Evolutionary conservation across 1,140 invertebrate genomes (phyloP).

Genomic region (Phocides pigmalion): DNA sequence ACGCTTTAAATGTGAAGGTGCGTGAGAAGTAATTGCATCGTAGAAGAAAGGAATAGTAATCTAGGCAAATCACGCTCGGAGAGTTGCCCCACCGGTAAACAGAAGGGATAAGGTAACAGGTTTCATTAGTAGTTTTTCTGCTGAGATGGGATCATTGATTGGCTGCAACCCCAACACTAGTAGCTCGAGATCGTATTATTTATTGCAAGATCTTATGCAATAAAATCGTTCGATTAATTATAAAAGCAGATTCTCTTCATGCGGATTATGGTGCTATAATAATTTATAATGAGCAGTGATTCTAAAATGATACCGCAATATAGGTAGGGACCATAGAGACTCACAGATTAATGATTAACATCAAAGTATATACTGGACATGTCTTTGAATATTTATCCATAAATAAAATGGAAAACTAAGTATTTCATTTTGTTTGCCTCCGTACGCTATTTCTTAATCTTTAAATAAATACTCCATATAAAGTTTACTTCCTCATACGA

Average conservation of each 20-base stretch:
- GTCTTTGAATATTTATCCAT: no score
- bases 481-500: no score
- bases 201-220: conserved; percentile 6
- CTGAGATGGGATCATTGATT: conserved; percentile 21
- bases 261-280: no score
- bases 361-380: no score
- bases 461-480: no score
- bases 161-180: conserved; percentile 5
- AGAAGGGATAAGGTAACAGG: conserved; percentile 27
- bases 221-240: background rate
- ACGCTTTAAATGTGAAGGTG: background rate
- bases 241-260: background rate
- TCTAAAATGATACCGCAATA: no score
- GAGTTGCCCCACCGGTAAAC: conserved; percentile 16
- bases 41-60: conserved; percentile 28
- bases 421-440: no score
- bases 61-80: conserved; percentile 19
- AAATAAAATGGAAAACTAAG: no score
- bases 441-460: no score
- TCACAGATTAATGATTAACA: no score
- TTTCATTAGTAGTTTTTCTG: conserved; percentile 29
- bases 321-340: no score
- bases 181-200: conserved; percentile 5
- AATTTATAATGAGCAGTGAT: no score
- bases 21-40: conserved; percentile 18